Evolutionary conservation across 2,113 vertebrate genomes (phyloP).

Genomic region (Scytalopus superciliaris): DNA sequence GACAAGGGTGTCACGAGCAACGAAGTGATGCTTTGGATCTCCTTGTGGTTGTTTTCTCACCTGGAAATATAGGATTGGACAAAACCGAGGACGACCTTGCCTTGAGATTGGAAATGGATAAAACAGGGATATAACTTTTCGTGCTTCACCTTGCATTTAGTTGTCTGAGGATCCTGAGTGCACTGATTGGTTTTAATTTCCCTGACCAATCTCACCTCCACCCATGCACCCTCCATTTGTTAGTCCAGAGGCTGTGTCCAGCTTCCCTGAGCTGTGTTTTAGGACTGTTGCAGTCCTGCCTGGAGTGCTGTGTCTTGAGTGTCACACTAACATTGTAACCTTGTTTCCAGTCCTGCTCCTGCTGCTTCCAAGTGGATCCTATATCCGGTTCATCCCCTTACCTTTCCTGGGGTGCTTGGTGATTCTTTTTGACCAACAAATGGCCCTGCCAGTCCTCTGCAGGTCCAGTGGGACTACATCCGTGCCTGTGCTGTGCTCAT

Average conservation of each 20-base stretch:
- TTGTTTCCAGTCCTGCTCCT: not conserved
- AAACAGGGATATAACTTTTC: not conserved
- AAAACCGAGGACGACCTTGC: not conserved
- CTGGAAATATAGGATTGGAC: not conserved
- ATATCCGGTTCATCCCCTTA: not conserved
- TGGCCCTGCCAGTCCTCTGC: not conserved
- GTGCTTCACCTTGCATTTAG: not conserved
- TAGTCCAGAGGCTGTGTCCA: not conserved
- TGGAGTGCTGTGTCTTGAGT: not conserved
- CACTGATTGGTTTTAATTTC: not conserved
- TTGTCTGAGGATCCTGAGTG: not conserved
- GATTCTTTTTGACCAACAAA: not conserved
- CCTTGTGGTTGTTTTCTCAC: not conserved
- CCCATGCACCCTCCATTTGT: not conserved
- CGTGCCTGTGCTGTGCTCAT: not conserved
- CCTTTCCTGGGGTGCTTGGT: not conserved
- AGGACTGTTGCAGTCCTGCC: not conserved
- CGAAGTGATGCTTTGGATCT: not conserved
- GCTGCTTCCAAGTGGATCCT: not conserved
- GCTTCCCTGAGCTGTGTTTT: not conserved
- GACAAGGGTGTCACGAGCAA: fast-evolving
- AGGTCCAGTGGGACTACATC: fast-evolving
- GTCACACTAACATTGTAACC: not conserved
- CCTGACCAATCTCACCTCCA: not conserved
- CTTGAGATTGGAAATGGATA: not conserved